A percentile compares a stretch with the other conserved stretches of the same genome.
phyloP scores from a whole-genome alignment of 2,888 invertebrate species.

The Caradrina kadenii region DNA sequence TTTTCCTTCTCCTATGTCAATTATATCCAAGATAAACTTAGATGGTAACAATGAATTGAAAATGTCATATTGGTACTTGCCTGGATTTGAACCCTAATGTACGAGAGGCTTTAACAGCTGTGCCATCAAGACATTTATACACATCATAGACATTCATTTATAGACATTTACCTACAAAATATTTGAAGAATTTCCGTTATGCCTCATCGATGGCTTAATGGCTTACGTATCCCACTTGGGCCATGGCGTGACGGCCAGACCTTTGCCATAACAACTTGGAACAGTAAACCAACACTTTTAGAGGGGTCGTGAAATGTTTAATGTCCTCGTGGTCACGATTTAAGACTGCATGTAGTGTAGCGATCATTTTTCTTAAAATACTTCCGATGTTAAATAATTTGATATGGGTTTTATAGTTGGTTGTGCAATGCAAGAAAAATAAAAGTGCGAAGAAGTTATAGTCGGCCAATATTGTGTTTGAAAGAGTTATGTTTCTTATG shows the following conservation, averaged over 20 bases:
- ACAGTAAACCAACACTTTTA: slow-evolving; percentile 88
- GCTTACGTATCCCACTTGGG: slow-evolving; percentile 55
- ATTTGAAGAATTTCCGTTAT: not conserved
- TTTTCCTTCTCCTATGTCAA: too few species aligned
- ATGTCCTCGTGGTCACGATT: slow-evolving; percentile 84
- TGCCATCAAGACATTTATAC: too few species aligned
- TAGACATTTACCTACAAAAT: too few species aligned
- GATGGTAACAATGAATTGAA: too few species aligned
- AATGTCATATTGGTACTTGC: too few species aligned
- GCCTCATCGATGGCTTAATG: slow-evolving; percentile 22
- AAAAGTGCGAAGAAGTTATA: too few species aligned
- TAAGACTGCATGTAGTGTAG: slow-evolving; percentile 67
- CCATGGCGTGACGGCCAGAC: slow-evolving; percentile 65
- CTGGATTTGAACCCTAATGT: too few species aligned
- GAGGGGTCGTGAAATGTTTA: slow-evolving; percentile 86
- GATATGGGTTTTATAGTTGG: slow-evolving; percentile 14
- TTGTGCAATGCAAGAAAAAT: not conserved
- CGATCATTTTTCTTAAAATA: slow-evolving; percentile 51
- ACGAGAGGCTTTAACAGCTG: too few species aligned
- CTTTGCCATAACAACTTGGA: slow-evolving; percentile 81
- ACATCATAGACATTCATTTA: too few species aligned
- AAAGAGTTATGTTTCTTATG: too few species aligned
- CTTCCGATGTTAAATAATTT: slow-evolving; percentile 36
- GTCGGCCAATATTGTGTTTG: not conserved
- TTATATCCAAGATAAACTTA: too few species aligned